Evolutionary conservation across 2,797 vertebrate species (phyloP).

Genomic region (Triplophysa yarkandensis): DNA sequence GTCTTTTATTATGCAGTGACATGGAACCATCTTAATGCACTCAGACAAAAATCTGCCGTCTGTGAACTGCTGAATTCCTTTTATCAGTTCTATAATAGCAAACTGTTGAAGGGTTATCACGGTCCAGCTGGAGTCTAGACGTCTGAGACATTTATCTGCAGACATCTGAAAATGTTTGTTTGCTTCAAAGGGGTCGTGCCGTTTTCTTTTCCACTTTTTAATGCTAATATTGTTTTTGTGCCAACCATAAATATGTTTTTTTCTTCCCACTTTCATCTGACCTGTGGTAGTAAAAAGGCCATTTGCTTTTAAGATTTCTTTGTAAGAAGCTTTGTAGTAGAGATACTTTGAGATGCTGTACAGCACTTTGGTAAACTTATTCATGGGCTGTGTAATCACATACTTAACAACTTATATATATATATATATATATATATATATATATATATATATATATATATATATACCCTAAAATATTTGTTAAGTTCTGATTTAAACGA

Average conservation of each 20-base stretch:
- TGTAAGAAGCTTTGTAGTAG: neutral
- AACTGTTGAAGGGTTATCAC: constrained; percentile 4
- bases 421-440: no score
- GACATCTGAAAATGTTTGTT: neutral
- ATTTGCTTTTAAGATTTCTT: neutral
- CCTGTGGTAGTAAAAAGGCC: neutral
- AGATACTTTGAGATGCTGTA: neutral
- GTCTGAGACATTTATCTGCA: neutral
- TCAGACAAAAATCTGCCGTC: constrained; percentile 5
- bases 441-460: no score
- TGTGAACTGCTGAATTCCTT: neutral
- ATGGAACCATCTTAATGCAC: constrained; percentile 7
- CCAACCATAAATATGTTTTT: neutral
- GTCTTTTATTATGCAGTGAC: constrained; percentile 1
- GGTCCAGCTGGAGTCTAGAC: constrained; percentile 1
- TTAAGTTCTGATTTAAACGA: neutral
- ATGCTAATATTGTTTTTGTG: neutral
- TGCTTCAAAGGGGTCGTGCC: neutral
- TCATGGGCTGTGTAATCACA: neutral
- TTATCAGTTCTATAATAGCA: constrained; percentile 1
- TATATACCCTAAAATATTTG: neutral
- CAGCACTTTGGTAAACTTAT: neutral
- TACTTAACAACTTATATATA: no score
- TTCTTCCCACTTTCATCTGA: neutral
- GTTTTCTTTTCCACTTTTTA: neutral